Percentiles rank a stretch among this genome's conserved stretches.
Conservation (phyloP, 2,888 invertebrate species). For the Drosophila nr. medialis region DNA sequence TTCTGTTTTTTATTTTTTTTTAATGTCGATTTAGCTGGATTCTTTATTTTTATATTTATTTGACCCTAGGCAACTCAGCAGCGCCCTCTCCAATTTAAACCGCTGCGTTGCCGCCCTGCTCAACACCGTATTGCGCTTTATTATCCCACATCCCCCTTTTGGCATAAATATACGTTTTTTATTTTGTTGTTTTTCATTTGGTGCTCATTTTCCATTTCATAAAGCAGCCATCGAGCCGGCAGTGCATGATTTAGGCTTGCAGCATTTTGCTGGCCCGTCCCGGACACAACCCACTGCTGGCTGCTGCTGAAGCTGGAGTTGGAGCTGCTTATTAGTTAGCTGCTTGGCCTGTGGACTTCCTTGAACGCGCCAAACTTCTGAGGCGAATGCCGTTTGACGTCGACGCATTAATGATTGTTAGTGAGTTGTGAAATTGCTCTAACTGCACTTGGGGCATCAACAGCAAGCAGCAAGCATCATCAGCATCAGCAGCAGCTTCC, state of each 20-base stretch:
- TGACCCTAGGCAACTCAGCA: constrained; percentile 27
- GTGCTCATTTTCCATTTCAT: constrained; percentile 77
- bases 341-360: constrained; percentile 68
- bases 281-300: constrained; percentile 2
- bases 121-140: constrained; percentile 3
- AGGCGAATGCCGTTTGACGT: constrained; percentile 66
- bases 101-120: constrained; percentile 1
- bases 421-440: constrained; percentile 81
- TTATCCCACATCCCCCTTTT: constrained; percentile 5
- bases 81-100: constrained; percentile 9
- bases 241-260: constrained; percentile 77
- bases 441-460: constrained; percentile 73
- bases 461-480: constrained; percentile 41
- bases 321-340: constrained; percentile 72
- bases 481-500: constrained; percentile 57
- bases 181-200: constrained; percentile 67
- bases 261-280: constrained; percentile 30
- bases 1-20: constrained; percentile 39
- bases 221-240: constrained; percentile 74
- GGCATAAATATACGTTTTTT: constrained; percentile 29
- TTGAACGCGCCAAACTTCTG: constrained; percentile 67
- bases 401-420: constrained; percentile 80
- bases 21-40: constrained; percentile 64
- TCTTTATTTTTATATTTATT: constrained; percentile 12
- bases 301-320: constrained; percentile 7